A percentile compares a stretch with the other conserved stretches of the same genome.
Evolutionary conservation across 2,113 vertebrate genomes (phyloP).

Genomic region (Myrmecobius fasciatus): DNA sequence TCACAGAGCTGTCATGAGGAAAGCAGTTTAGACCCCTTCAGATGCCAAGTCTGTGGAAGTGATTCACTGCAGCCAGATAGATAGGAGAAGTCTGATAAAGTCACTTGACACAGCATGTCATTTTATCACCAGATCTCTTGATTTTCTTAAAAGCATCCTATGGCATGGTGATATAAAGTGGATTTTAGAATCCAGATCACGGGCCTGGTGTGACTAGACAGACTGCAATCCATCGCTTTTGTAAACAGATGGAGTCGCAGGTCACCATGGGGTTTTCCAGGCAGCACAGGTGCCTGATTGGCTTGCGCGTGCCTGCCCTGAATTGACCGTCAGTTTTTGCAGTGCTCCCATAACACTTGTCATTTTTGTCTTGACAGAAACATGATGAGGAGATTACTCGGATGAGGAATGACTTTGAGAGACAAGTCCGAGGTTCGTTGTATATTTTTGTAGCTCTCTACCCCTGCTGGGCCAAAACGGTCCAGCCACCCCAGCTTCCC

Average conservation of each 20-base stretch:
- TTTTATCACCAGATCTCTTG: neutral
- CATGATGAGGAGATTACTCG: constrained; percentile 87
- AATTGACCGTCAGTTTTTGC: neutral
- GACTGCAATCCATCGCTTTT: neutral
- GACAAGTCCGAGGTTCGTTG: constrained; percentile 88
- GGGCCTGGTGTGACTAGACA: neutral
- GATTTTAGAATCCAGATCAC: neutral
- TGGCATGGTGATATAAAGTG: neutral
- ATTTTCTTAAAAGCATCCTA: neutral
- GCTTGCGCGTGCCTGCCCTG: neutral
- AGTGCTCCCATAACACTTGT: accelerated
- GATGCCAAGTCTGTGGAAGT: neutral
- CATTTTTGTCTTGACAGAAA: constrained; percentile 85
- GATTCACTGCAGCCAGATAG: neutral
- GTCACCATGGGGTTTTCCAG: neutral
- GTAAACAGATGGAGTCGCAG: neutral
- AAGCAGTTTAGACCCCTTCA: neutral
- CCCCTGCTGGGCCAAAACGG: neutral
- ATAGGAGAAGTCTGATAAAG: neutral
- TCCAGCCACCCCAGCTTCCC: too few relatives aligned
- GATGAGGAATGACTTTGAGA: constrained; percentile 85
- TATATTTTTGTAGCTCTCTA: accelerated
- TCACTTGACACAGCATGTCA: neutral
- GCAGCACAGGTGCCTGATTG: neutral
- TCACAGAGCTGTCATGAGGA: neutral